A percentile compares a stretch with the other conserved stretches of the same genome.
Conservation (phyloP, 2,888 invertebrate genomes). For the Metallyticus violacea region DNA sequence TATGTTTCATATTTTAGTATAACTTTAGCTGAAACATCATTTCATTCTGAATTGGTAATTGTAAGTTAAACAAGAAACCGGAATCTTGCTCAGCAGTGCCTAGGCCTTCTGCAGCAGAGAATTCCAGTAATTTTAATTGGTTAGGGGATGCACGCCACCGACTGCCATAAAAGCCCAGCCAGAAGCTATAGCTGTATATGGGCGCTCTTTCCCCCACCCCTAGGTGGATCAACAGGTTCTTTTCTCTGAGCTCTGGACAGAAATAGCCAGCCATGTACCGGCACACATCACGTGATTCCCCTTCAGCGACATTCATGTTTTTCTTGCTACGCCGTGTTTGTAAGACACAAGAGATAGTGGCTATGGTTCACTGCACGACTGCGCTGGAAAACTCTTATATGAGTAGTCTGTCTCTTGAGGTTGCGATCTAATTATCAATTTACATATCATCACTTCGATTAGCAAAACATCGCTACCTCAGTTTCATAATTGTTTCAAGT, state of each 20-base stretch:
- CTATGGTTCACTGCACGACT: neutral
- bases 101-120: too few relatives aligned
- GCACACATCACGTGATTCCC: neutral
- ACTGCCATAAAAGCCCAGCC: neutral
- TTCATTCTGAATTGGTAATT: too few relatives aligned
- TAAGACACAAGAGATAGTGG: neutral
- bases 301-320: neutral
- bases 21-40: too few relatives aligned
- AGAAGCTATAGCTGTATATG: neutral
- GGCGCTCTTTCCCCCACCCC: neutral
- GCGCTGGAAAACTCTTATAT: neutral
- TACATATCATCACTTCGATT: too few relatives aligned
- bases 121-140: too few relatives aligned
- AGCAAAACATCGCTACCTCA: too few relatives aligned
- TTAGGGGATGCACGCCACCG: neutral
- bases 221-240: neutral
- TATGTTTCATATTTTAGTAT: too few relatives aligned
- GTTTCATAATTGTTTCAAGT: too few relatives aligned
- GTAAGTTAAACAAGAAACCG: too few relatives aligned
- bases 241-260: too few relatives aligned
- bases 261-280: neutral
- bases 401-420: neutral
- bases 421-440: neutral
- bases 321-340: neutral
- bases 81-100: too few relatives aligned